Base-by-base conservation (phyloP, 2,888 invertebrate species). In the Ferdinandea cuprea region DNA sequence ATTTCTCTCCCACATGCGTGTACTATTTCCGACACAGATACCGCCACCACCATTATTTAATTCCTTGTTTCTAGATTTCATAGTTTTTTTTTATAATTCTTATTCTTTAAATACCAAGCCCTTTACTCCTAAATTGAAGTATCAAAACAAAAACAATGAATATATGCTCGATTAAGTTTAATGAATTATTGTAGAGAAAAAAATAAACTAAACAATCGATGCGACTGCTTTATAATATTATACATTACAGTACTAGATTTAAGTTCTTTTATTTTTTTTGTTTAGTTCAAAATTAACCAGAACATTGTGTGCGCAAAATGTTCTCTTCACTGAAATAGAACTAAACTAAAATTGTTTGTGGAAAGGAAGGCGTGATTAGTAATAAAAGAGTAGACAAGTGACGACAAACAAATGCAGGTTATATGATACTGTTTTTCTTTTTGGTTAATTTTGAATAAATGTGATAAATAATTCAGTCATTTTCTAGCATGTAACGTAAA, bases 401-500 rank as follows among this genome's bases (percentile, higher is more conserved):
- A 11, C 6, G 2, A 30, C 21, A 15, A 48, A 11, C 5, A 40
- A 30, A 19, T 46, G 17, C 32, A n/a, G n/a, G 42, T 35, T 9
- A 52, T n/a, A 52, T 13, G 8, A 17, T 25, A 42, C 25, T 5
- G 42, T 30, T 65, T 65, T 61, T 5, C 30, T 30, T 65, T 65
- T 61, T 63, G 76, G 76, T 68, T 68, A 61, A 61, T 68, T 76
- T 76, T 76, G 76, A 68, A 76, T 76, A 42, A 68, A 68, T 76
- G 76, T 76, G 76, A 76, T 76, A 76, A 68, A 59, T 42, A 76
- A 59, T 59, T 59, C 35, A 76, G 76, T 76, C 76, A 76, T 76
- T 76, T 76, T 76, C 59, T 68, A 76, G 52, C 25, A 37, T 76
- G 61, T 68, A 61, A 68, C 25, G 28, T 50, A 11, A 46, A 54